Evolutionary conservation across 2,797 vertebrate species (phyloP).

Genomic region (Denticeps clupeoides): DNA sequence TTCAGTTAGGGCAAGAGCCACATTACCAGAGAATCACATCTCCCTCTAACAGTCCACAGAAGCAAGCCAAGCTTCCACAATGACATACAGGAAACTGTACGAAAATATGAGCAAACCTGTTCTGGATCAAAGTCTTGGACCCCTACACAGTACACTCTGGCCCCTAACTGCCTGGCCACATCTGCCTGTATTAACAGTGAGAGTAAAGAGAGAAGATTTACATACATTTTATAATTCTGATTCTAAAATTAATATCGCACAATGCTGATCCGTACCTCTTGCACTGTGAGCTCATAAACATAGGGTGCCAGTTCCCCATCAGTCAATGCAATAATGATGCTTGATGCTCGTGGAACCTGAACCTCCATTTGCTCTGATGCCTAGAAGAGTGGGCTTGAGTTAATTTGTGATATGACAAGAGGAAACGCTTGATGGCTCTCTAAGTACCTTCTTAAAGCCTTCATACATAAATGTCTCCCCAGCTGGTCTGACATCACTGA

Average conservation of each 20-base stretch:
- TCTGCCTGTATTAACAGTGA: slow-evolving; percentile 69
- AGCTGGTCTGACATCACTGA: slow-evolving; percentile 66
- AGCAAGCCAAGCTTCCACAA: no score
- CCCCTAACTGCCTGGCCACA: slow-evolving; percentile 68
- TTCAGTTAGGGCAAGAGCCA: background rate
- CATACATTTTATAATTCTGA: no score
- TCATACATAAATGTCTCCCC: slow-evolving; percentile 93
- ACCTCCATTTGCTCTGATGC: slow-evolving; percentile 72
- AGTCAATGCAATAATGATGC: slow-evolving; percentile 83
- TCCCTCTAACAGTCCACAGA: no score
- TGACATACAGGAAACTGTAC: no score
- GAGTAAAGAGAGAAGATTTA: slow-evolving; percentile 9
- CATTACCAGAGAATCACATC: no score
- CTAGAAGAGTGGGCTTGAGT: slow-evolving; percentile 32
- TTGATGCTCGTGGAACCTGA: slow-evolving; percentile 65
- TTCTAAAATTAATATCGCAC: no score
- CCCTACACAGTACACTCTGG: slow-evolving; percentile 88
- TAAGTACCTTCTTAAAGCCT: slow-evolving; percentile 79
- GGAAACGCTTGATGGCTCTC: no score
- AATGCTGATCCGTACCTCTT: slow-evolving; percentile 58
- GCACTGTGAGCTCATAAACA: slow-evolving; percentile 66
- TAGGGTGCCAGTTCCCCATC: slow-evolving; percentile 81
- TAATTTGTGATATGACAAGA: background rate
- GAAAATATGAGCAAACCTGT: no score
- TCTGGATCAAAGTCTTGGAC: slow-evolving; percentile 83